Evolutionary conservation across 1,140 invertebrate species (phyloP), one percentile per base, ranked within the genome.

Genomic region (Scylla paramamosain): DNA sequence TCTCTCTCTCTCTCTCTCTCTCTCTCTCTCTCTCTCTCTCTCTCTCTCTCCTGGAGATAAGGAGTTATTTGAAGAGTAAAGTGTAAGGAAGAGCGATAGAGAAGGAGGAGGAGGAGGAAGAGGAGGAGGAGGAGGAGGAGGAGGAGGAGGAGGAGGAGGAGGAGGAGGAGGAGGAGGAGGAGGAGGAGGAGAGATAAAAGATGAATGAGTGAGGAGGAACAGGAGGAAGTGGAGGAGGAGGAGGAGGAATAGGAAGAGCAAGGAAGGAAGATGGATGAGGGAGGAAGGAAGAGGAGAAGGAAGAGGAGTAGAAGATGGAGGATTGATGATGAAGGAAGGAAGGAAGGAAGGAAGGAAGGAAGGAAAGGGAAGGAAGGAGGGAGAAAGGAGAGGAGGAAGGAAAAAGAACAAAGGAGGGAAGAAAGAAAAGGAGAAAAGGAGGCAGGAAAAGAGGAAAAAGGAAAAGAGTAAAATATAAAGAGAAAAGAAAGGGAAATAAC

Each of bases 11-110:
- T n/a, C 67, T n/a, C 67, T 77, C 67, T 77, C 67, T 77, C 67
- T 77, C 67, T 77, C 67, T 77, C 67, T 77, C 67, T 77, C 67
- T 77, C 67, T 77, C 67, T 77, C 67, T 77, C 67, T 77, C 67
- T 77, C 67, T 77, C 67, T 77, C 67, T 77, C 25, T n/a, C 67
- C 1, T 20, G 67, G 6, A 77, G 67, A 77, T 25, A 77, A 77
- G 20, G 25, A 77, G 20, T 77, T 77, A 77, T 77, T 77, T 77
- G n/a, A 7, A n/a, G 67, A 77, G 67, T n/a, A 77, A 77, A 77
- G 67, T 77, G 67, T 20, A 77, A 25, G 67, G 25, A 77, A 20
- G 67, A 77, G 52, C 52, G 52, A 59, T 59, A 59, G 52, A 59
- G 52, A 20, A 59, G 52, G 52, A 59, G 52, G 52, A 59, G 52